phyloP scores from a whole-genome alignment of 2,797 vertebrate species.

The Darevskia nairensis region DNA sequence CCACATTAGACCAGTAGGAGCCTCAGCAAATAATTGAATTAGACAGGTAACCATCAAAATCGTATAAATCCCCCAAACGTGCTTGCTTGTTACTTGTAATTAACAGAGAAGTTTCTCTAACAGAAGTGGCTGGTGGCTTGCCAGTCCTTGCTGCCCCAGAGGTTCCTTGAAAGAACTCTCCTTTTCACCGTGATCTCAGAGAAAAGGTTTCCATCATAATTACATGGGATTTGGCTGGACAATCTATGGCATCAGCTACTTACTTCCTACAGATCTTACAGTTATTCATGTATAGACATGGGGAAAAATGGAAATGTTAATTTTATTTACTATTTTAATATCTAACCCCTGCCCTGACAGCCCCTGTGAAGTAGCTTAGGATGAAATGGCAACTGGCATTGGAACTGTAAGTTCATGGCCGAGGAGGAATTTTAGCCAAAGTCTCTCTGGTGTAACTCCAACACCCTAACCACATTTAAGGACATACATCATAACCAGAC shows the following conservation, averaged over 20 bases:
- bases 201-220: neutral
- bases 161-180: neutral
- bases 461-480: neutral
- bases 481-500: too few species aligned
- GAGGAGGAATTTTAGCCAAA: neutral
- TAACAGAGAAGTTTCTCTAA: neutral
- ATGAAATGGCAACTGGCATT: neutral
- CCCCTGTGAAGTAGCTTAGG: neutral
- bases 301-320: neutral
- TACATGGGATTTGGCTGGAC: neutral
- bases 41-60: slow-evolving; percentile 18
- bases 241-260: neutral
- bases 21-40: slow-evolving; percentile 12
- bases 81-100: slow-evolving; percentile 1
- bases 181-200: neutral
- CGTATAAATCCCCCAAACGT: neutral
- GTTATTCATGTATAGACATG: too few species aligned
- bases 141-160: neutral
- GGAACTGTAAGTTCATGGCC: neutral
- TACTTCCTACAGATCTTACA: neutral
- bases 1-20: neutral
- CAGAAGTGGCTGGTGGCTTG: neutral
- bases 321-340: neutral
- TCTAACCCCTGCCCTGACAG: neutral
- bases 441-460: neutral